Evolutionary conservation across 2,113 vertebrate genomes (phyloP).

Genomic region (Gallinago jamesoni): DNA sequence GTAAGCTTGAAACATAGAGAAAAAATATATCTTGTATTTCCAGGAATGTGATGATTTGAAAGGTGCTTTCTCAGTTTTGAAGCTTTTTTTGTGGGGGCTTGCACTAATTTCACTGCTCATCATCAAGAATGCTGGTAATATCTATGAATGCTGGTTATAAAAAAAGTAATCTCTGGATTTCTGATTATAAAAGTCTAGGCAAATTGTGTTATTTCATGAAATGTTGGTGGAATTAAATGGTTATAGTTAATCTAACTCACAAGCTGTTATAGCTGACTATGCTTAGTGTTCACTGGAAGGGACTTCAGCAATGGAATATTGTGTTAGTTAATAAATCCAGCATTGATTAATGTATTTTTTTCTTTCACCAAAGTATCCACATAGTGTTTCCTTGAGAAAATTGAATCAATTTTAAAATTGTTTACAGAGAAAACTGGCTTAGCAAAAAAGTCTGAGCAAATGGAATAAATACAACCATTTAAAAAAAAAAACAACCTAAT

Average conservation of each 20-base stretch:
- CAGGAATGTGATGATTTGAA: background rate
- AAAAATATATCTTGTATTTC: background rate
- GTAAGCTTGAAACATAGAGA: slow-evolving; percentile 68
- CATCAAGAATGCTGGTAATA: background rate
- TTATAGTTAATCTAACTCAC: background rate
- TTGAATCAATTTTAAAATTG: background rate
- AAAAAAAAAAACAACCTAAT: background rate
- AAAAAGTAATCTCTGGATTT: background rate
- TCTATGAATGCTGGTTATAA: background rate
- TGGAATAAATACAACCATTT: background rate
- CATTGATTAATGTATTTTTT: background rate
- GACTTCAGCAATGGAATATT: background rate
- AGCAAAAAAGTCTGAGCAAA: background rate
- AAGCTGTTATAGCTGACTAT: background rate
- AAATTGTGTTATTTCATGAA: background rate
- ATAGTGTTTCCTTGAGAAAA: background rate
- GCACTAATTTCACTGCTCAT: background rate
- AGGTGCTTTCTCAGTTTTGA: background rate
- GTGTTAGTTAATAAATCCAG: background rate
- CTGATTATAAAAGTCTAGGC: background rate
- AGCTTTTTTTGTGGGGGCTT: background rate
- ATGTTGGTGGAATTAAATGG: background rate
- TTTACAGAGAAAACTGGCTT: background rate
- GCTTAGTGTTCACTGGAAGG: background rate
- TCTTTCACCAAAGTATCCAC: background rate